Evolutionary conservation across 2,888 invertebrate species (phyloP).

Genomic region (Drosophila recens): DNA sequence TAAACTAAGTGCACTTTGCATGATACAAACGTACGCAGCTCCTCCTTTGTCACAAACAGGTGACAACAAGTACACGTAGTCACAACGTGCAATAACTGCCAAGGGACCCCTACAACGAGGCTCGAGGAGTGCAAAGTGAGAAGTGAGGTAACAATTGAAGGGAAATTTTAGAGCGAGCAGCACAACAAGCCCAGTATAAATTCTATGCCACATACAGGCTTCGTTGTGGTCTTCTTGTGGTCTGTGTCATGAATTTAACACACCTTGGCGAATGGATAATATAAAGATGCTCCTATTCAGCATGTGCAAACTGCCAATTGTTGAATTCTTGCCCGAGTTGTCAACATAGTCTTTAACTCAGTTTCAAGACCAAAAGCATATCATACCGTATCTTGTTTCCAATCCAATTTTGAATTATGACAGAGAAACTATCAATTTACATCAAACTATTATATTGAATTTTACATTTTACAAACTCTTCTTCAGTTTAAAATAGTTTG

Average conservation of each 20-base stretch:
- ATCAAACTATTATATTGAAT: not conserved
- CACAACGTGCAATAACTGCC: conserved; percentile 56
- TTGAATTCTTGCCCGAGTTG: not conserved
- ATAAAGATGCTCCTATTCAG: conserved; percentile 2
- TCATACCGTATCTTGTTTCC: not conserved
- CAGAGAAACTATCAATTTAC: not conserved
- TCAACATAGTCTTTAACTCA: not conserved
- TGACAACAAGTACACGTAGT: conserved; percentile 68
- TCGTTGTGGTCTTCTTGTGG: conserved; percentile 34
- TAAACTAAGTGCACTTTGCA: conserved; percentile 50
- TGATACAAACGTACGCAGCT: conserved; percentile 57
- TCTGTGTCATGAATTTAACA: conserved; percentile 15
- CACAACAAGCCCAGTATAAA: conserved; percentile 1
- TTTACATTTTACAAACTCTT: not conserved
- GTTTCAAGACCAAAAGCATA: not conserved
- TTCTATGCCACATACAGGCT: conserved; percentile 24
- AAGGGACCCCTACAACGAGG: conserved; percentile 21
- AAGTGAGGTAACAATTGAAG: conserved; percentile 37
- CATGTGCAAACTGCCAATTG: not conserved
- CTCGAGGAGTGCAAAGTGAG: not conserved
- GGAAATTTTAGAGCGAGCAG: conserved; percentile 42
- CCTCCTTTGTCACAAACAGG: conserved; percentile 71
- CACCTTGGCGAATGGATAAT: conserved; percentile 12
- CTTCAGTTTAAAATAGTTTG: too few species aligned
- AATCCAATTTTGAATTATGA: not conserved